Evolutionary conservation across 2,113 vertebrate genomes (phyloP).

Genomic region (Vulpes ferrilata): DNA sequence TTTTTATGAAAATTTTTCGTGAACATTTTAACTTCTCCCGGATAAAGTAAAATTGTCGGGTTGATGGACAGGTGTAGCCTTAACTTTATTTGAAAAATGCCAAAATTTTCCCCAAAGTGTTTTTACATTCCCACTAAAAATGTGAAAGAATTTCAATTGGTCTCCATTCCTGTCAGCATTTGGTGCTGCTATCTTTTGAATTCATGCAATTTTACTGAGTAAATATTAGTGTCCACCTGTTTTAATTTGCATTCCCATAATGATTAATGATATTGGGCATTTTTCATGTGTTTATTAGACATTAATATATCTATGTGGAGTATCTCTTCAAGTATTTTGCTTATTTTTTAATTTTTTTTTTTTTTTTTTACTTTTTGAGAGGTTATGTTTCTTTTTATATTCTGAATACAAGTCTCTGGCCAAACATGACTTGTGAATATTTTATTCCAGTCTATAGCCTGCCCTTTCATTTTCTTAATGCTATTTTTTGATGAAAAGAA

Average conservation of each 20-base stretch:
- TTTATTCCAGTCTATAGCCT: neutral
- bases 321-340: neutral
- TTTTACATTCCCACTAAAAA: neutral
- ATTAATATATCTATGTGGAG: neutral
- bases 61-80: neutral
- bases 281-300: neutral
- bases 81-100: neutral
- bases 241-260: neutral
- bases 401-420: neutral
- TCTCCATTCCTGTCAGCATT: neutral
- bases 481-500: neutral
- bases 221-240: neutral
- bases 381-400: neutral
- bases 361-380: neutral
- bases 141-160: neutral
- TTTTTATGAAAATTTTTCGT: neutral
- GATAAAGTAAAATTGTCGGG: neutral
- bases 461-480: slow-evolving; percentile 21
- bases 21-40: neutral
- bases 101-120: neutral
- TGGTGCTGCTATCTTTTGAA: neutral
- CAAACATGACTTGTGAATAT: neutral
- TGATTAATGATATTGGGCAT: neutral
- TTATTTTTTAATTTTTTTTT: neutral
- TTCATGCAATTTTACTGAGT: neutral